A percentile compares a stretch with the other conserved stretches of the same genome.
Evolutionary conservation across 2,888 invertebrate species (phyloP).

Genomic region (Lordiphosa andalusiaca): DNA sequence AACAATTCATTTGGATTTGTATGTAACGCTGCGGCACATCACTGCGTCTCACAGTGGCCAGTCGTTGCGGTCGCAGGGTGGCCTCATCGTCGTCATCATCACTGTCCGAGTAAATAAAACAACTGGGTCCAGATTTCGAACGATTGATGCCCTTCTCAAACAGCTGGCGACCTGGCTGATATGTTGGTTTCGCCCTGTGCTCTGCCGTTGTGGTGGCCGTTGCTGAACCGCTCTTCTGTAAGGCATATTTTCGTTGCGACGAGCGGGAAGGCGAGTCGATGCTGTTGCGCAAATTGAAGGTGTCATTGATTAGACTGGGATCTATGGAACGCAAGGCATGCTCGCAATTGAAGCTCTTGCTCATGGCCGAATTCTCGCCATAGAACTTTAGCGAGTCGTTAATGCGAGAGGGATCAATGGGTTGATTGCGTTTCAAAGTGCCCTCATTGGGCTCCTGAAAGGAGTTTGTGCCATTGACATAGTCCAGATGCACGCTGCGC

Average conservation of each 20-base stretch:
- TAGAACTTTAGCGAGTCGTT: constrained; percentile 81
- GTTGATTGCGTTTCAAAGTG: constrained; percentile 80
- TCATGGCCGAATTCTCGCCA: constrained; percentile 80
- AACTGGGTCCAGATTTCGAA: constrained; percentile 80
- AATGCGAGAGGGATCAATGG: constrained; percentile 81
- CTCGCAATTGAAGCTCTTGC: constrained; percentile 80
- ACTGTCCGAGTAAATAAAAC: constrained; percentile 78
- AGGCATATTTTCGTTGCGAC: constrained; percentile 70
- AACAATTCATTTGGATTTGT: constrained; percentile 80
- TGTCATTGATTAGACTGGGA: constrained; percentile 77
- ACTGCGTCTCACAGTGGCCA: constrained; percentile 77
- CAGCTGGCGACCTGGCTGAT: constrained; percentile 64
- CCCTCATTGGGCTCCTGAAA: constrained; percentile 78
- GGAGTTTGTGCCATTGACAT: constrained; percentile 79
- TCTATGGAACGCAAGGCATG: constrained; percentile 78
- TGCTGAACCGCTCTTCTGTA: constrained; percentile 79
- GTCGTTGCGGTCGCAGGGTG: constrained; percentile 74
- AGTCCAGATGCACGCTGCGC: constrained; percentile 79
- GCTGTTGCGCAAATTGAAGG: constrained; percentile 70
- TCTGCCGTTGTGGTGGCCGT: constrained; percentile 48
- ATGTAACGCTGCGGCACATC: constrained; percentile 77
- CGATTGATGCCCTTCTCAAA: constrained; percentile 79
- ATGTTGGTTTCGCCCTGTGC: constrained; percentile 42
- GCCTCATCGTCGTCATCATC: constrained; percentile 76
- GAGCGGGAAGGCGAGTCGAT: constrained; percentile 57